Base-by-base conservation (phyloP, 2,888 invertebrate species). In the Philereme transversata region DNA sequence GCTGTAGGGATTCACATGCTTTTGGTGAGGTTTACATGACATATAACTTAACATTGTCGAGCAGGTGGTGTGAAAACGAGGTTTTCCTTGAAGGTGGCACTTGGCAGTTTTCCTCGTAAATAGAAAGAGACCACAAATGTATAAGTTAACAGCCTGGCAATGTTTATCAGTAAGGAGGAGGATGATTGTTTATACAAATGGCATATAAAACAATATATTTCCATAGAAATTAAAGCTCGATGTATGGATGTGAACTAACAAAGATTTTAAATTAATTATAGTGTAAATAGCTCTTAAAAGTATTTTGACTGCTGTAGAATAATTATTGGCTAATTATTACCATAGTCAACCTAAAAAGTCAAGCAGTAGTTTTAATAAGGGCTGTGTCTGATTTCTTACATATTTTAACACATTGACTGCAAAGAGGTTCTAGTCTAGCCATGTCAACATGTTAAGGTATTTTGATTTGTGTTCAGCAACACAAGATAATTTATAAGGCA, bases 261-360 rank as follows among this genome's bases (percentile, higher is more conserved):
- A 75, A 68, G n/a, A 47, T 64, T 69, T 65, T 68, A 63, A 68
- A 59, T 44, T 60, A 59, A 40, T 54, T 36, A 10, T 57, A 53
- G 38, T 64, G 62, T 67, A 62, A 58, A 67, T 67, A 67, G 5
- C 11, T 57, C 53, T 33, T 9, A 46, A 41, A 47, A 33, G 52
- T 38, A 53, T 45, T 34, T 47, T 5, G 7, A 57, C 48, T 33
- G 46, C 34, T 51, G 2, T 52, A 51, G 4, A n/a, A 43, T 50
- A 47, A 36, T 38, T 36, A 47, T 38, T 51, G 47, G 47, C 54
- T 35, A 62, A 57, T 43, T 54, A 51, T 57, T 62, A 58, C 40
- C 54, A 58, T 47, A 54, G 48, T 22, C 36, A 35, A 22, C 5
- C 45, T 38, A 50, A 34, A 36, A 47, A 4, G 38, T 34, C 40